Evolutionary conservation across 92 coral and sea anemone genomes (phyloP), one percentile per base, ranked within the genome.

Genomic region (Phenganax marumi): DNA sequence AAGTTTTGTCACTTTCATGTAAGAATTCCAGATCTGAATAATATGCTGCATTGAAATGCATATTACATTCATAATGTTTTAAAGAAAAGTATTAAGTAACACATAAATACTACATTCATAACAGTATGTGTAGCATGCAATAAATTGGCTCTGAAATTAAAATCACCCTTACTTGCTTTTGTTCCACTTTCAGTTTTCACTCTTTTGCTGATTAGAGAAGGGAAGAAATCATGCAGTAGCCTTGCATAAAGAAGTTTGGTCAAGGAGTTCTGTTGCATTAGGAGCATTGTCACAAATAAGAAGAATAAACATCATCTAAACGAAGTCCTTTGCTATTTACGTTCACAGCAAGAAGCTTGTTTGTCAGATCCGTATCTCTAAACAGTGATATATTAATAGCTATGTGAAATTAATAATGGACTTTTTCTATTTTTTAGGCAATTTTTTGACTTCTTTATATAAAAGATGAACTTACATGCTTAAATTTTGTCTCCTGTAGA

Each of bases 231-330:
- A 54, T 54, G 61, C 61, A 54, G 61, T 54, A 54, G 18, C 61
- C 61, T 54, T 58, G 65, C 65, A 23, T 58, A 58, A 0, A 58
- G 65, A 58, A 58, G 65, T 58, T 58, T 58, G n/a, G 65, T 58
- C 18, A 58, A 23, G 65, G 65, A 58, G n/a, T 58, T 58, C 65
- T 13, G 65, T 58, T 58, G n/a, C 22, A 58, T 33, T 2, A 33
- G 43, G 43, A 33, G 43, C 43, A 13, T 7, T 58, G 21, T 23
- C 65, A 14, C 65, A 58, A 16, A 18, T 58, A 18, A 7, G 57
- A 18, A 13, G 21, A 58, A 18, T 58, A 58, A 13, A 16, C 1
- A 16, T 58, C 43, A 33, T 33, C 43, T 33, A 33, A 33, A 33
- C 43, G 65, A 13, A 13, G 23, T 7, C 18, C 65, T 58, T 14